phyloP scores from a whole-genome alignment of 2,888 invertebrate genomes.

The Agrotis clavis region DNA sequence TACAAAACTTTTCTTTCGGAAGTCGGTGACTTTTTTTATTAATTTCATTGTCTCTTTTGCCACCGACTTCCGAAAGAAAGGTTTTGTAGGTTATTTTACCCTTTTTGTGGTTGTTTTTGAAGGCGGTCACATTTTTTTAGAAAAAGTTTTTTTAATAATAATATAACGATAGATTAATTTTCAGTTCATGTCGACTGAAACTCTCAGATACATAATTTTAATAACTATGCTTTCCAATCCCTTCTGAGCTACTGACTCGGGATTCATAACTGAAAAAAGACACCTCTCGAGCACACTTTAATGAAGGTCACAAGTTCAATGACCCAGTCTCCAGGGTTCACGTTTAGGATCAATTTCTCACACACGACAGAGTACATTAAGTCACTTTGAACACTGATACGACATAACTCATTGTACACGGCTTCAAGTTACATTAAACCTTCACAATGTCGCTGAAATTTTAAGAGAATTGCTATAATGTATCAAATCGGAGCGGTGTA shows the following conservation, averaged over 20 bases:
- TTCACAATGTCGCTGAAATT: slow-evolving; percentile 33
- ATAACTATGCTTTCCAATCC: background rate
- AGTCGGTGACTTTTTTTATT: too few relatives aligned
- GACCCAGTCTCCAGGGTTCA: background rate
- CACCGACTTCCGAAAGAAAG: too few relatives aligned
- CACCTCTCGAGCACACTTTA: background rate
- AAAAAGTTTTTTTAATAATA: too few relatives aligned
- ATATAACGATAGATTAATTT: too few relatives aligned
- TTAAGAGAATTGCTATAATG: slow-evolving; percentile 28
- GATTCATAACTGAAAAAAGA: background rate
- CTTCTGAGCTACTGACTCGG: background rate
- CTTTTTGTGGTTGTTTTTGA: too few relatives aligned
- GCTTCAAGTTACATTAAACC: slow-evolving; percentile 40
- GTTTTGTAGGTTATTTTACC: too few relatives aligned
- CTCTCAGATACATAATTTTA: too few relatives aligned
- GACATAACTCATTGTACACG: slow-evolving; percentile 28
- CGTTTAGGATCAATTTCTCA: slow-evolving; percentile 15
- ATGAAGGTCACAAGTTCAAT: slow-evolving; percentile 17
- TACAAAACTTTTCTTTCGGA: too few relatives aligned
- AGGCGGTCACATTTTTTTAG: too few relatives aligned
- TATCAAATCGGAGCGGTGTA: slow-evolving; percentile 18
- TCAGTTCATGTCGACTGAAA: too few relatives aligned
- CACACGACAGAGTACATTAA: slow-evolving; percentile 22
- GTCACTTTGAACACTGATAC: slow-evolving; percentile 35
- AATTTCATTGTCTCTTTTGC: too few relatives aligned